Base-by-base conservation (phyloP, 1,140 invertebrate genomes). In the Cydia pomonella region DNA sequence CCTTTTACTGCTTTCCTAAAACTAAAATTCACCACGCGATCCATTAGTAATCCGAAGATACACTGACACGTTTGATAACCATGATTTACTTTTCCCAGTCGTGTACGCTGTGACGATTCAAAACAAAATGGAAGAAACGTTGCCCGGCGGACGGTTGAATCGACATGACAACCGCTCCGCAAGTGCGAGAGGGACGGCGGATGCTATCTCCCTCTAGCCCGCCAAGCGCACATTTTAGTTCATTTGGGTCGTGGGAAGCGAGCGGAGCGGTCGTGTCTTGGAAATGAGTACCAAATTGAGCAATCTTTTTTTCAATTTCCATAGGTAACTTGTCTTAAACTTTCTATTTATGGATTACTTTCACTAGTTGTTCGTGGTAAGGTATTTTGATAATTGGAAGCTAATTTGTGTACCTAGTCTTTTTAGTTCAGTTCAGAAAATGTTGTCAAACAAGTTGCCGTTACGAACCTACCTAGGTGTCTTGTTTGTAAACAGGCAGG, bases 121-220 rank as follows among this genome's bases (percentile, higher is more conserved):
- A 81, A 78, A 86, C 84, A 88, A 88, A 86, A 88, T 88, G 86
- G 86, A 84, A 85, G 80, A 77, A 66, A 33, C 63, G 63, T 18
- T 27, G 63, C 63, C 16, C 27, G 63, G 25, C 25, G 63, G 63
- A 29, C 25, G 63, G 25, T 27, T 27, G 63, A 16, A 66, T 66
- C 63, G 63, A 66, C 63, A 33, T 66, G 63, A 66, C 63, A n/a
- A 29, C 63, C 63, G 63, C 63, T 33, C 16, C 63, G n/a, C 63
- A 27, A 33, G 63, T 33, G 63, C 63, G 63, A 66, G 63, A 2
- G 63, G 13, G 63, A 33, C 12, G 13, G 27, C 9, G 16, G 10
- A 1, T 3, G 27, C 27, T 66, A 29, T 66, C 63, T 66, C 63
- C 25, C 63, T 66, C 63, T 66, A 13, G 63, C 63, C 25, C 25